Percentiles rank a stretch among this genome's conserved stretches.
Conservation (phyloP, 1,140 invertebrate species). For the Papilio glaucus region DNA sequence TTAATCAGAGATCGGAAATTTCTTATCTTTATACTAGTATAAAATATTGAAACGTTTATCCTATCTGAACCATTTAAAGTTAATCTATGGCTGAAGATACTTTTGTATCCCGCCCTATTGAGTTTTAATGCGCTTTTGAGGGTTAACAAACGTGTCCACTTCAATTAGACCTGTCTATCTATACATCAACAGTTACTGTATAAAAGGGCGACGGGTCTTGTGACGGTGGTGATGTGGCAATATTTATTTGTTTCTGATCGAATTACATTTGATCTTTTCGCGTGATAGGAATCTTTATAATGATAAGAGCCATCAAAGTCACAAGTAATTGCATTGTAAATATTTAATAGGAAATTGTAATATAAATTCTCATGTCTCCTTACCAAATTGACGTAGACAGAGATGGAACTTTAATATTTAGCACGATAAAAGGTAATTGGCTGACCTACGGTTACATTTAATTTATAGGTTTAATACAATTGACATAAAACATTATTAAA, state of each 20-base stretch:
- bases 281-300: conserved; percentile 59
- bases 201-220: conserved; percentile 52
- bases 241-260: conserved; percentile 74
- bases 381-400: conserved; percentile 19
- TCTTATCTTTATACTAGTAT: not conserved
- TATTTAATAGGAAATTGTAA: conserved; percentile 18
- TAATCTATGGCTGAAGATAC: conserved; percentile 51
- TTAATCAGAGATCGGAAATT: too few relatives aligned
- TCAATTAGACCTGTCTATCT: conserved; percentile 49
- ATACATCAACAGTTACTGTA: conserved; percentile 45
- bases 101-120: conserved; percentile 67
- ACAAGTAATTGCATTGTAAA: conserved; percentile 52
- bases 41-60: conserved; percentile 38
- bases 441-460: too few relatives aligned
- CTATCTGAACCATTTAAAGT: conserved; percentile 25
- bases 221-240: conserved; percentile 53
- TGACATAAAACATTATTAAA: too few relatives aligned
- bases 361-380: not conserved
- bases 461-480: too few relatives aligned
- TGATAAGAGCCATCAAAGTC: conserved; percentile 47
- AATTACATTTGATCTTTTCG: conserved; percentile 72
- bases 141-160: conserved; percentile 69
- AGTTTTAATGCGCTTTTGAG: conserved; percentile 78
- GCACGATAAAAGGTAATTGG: conserved; percentile 31
- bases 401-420: not conserved